These are phyloP conservation scores for Galeruca laticollis DNA, from an alignment of 2,888 invertebrate species.

Conservation along the genomic window DNA sequence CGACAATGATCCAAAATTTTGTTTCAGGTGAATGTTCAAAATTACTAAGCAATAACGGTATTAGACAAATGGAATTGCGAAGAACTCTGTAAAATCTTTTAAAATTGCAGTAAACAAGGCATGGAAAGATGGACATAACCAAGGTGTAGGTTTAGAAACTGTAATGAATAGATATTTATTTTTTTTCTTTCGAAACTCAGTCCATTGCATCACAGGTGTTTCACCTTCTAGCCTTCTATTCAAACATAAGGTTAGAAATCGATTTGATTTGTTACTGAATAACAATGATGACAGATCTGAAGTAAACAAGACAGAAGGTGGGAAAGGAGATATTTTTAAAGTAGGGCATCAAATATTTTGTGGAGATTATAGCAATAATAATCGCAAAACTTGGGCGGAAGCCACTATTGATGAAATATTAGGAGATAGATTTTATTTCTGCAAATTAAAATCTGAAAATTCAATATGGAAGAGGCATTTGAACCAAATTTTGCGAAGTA, in stretches of 20 bases:
- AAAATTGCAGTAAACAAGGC: too few species aligned
- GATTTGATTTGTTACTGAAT: too few species aligned
- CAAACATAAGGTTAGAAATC: conserved; percentile 24
- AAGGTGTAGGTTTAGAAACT: too few species aligned
- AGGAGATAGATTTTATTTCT: conserved; percentile 22
- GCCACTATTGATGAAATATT: conserved; percentile 28
- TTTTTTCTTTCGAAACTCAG: too few species aligned
- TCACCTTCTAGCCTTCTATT: conserved; percentile 4
- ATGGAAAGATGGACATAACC: too few species aligned
- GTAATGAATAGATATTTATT: not conserved
- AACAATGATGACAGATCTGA: conserved; percentile 6
- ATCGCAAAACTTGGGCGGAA: conserved; percentile 30
- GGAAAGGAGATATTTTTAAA: conserved; percentile 20
- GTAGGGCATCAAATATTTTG: conserved; percentile 26
- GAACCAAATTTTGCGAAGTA: conserved; percentile 13
- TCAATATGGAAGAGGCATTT: conserved; percentile 27
- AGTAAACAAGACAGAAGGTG: not conserved
- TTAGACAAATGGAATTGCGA: too few species aligned
- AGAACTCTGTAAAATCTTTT: too few species aligned
- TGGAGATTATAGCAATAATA: too few species aligned
- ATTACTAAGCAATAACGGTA: not conserved
- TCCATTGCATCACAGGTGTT: too few species aligned
- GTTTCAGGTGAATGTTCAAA: conserved; percentile 15
- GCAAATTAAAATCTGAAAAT: too few species aligned
- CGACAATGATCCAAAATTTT: conserved; percentile 8